Evolutionary conservation across 2,888 invertebrate genomes (phyloP).

Genomic region (Agrotis exclamationis): DNA sequence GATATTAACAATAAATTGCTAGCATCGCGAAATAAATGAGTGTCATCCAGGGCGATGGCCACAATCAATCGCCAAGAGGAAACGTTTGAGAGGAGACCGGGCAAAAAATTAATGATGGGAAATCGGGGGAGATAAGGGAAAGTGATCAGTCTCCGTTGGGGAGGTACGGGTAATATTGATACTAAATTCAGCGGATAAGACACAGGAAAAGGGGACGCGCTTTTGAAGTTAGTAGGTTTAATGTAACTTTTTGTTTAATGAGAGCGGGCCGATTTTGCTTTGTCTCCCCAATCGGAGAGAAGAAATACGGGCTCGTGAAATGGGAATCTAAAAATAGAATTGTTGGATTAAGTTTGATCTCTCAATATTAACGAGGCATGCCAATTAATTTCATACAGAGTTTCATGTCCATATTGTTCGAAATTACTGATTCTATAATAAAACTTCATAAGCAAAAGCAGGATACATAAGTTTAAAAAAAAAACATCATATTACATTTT

Average conservation of each 20-base stretch:
- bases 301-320: conserved; percentile 38
- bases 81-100: conserved; percentile 71
- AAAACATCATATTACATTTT: no score
- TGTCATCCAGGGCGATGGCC: conserved; percentile 79
- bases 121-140: conserved; percentile 78
- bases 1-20: conserved; percentile 71
- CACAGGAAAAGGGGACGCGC: conserved; percentile 62
- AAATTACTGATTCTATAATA: no score
- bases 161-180: conserved; percentile 75
- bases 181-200: conserved; percentile 71
- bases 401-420: no score
- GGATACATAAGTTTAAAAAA: no score
- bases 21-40: conserved; percentile 73
- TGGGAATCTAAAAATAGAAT: neutral
- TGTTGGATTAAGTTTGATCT: neutral
- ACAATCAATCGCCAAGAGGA: conserved; percentile 78
- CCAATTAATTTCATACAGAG: neutral
- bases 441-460: no score
- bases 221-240: conserved; percentile 55
- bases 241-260: conserved; percentile 61
- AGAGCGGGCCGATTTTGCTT: conserved; percentile 37
- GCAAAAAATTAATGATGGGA: conserved; percentile 85
- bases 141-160: conserved; percentile 68
- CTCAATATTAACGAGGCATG: neutral
- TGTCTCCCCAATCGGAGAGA: conserved; percentile 1